These are phyloP conservation scores for Coreius guichenoti DNA, from an alignment of 2,797 vertebrate genomes.

Conservation along the genomic window DNA sequence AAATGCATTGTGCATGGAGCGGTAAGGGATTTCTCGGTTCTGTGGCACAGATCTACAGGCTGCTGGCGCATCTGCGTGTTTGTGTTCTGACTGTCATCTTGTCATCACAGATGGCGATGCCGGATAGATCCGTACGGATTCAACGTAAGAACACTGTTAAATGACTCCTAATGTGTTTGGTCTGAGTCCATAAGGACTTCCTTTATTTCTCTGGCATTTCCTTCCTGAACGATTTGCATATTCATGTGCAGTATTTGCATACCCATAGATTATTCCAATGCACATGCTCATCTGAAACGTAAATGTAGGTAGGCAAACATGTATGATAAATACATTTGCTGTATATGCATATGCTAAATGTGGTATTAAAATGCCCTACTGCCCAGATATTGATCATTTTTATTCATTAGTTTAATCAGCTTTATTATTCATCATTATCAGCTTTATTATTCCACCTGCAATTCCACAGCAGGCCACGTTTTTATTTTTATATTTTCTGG, in stretches of 20 bases:
- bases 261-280: background rate
- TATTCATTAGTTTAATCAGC: conserved; percentile 69
- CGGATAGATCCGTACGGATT: background rate
- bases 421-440: background rate
- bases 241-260: conserved; percentile 4
- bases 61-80: conserved; percentile 14
- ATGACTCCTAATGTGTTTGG: conserved; percentile 29
- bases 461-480: conserved; percentile 52
- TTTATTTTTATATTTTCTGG: no score
- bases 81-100: conserved; percentile 13
- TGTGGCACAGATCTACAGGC: background rate
- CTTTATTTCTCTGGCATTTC: background rate
- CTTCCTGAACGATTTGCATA: background rate
- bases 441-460: conserved; percentile 69
- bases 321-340: background rate
- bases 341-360: no score
- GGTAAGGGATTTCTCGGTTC: background rate
- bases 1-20: background rate
- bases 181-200: background rate
- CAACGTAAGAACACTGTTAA: conserved; percentile 1
- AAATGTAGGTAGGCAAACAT: background rate
- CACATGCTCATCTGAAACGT: background rate
- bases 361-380: background rate
- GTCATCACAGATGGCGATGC: conserved; percentile 10
- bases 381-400: background rate